Percentiles rank a stretch among this genome's conserved stretches.
Conservation (phyloP, 2,797 vertebrate species). For the Poeciliopsis paucimaculata region DNA sequence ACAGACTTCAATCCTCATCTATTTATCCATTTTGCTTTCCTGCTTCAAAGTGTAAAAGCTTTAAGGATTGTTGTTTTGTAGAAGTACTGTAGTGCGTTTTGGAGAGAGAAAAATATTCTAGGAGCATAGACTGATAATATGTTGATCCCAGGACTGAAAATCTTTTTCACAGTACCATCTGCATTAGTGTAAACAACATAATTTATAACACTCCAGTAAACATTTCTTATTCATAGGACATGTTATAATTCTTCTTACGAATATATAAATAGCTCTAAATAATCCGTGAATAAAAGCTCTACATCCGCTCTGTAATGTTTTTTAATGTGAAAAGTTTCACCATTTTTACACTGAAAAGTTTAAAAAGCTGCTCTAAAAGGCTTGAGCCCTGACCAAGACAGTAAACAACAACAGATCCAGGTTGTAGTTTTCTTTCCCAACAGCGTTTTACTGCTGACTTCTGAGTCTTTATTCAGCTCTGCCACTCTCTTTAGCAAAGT, state of each 20-base stretch:
- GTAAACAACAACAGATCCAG: not conserved
- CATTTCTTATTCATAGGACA: not conserved
- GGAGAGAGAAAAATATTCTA: not conserved
- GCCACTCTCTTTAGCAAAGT: slow-evolving; percentile 35
- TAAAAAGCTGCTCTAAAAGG: not conserved
- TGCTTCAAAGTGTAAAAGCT: not conserved
- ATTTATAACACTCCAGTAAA: not conserved
- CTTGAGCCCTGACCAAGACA: slow-evolving; percentile 4
- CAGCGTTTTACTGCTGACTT: slow-evolving; percentile 18
- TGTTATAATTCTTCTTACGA: not conserved
- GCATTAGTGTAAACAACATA: not conserved
- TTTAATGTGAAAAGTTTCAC: not conserved
- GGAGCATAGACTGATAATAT: not conserved
- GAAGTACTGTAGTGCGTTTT: not conserved
- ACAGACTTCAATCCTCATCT: not conserved
- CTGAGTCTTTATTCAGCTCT: slow-evolving; percentile 24
- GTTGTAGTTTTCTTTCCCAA: slow-evolving; percentile 4
- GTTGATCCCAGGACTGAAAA: not conserved
- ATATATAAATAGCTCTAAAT: not conserved
- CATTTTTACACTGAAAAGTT: not conserved
- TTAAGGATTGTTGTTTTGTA: not conserved
- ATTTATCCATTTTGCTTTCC: not conserved
- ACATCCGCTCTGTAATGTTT: not conserved
- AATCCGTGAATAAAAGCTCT: not conserved
- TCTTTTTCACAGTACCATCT: not conserved